Evolutionary conservation across 64 coral and sea anemone species (phyloP), one percentile per base, ranked within the genome.

Genomic region (Pocillopora verrucosa): DNA sequence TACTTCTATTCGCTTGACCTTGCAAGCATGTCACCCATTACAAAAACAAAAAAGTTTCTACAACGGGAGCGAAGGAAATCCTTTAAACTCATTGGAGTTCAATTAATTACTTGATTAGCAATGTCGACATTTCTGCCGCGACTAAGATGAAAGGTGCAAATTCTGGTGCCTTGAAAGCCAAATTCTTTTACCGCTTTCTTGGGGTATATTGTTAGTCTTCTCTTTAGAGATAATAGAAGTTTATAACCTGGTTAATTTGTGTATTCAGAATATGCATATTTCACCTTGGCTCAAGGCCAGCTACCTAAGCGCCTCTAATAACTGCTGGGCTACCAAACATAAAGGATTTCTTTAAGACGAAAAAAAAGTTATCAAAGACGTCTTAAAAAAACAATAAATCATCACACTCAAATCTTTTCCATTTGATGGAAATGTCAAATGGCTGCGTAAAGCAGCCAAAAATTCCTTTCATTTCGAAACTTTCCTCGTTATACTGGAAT

Each of bases 221-320:
- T 57, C 51, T 59, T 45, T 14, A 41, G 36, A 56, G 36, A 58
- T 85, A 85, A 72, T 45, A 72, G 61, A 85, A 85, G 82, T 84
- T 84, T 68, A n/a, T 70, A 67, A 35, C 61, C 20, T 56, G 63
- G 62, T 58, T 72, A 25, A 83, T 67, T 83, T 69, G 61, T 68
- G 15, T 67, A 85, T 85, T 85, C 82, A 85, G 82, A 85, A 85
- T 85, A 72, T 85, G 82, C 82, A 85, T 85, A 85, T 72, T 85
- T 85, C 82, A 85, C 10, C 1, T 45, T 85, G 82, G 82, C 63
- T 14, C 72, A 63, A 85, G 41, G 82, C 82, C 82, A 85, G 65
- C 25, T 70, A 24, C 64, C 36, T 58, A 16, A 85, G 82, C 64
- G 63, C 38, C 1, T 0, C 58, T 63, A 72, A 85, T 72, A 85